These are phyloP conservation scores for Thecocarcelia acutangulata DNA, from an alignment of 2,888 invertebrate genomes.

Conservation along the genomic window DNA sequence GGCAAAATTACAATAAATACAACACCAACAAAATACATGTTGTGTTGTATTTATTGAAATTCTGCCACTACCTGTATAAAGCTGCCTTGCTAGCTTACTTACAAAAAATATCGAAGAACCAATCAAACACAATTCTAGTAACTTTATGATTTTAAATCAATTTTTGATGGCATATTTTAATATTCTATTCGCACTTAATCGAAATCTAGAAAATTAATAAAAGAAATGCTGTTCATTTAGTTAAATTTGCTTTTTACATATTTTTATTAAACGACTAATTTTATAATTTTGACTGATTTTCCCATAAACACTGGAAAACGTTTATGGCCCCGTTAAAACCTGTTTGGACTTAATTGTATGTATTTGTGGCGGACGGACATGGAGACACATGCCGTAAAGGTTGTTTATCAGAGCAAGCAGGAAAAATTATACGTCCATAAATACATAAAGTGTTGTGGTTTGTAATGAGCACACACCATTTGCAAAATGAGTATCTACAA, in stretches of 20 bases:
- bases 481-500: conserved; percentile 27
- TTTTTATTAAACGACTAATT: not conserved
- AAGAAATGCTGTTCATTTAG: too few species aligned
- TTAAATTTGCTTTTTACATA: not conserved
- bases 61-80: too few species aligned
- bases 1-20: too few species aligned
- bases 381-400: conserved; percentile 32
- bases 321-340: conserved; percentile 47
- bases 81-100: too few species aligned
- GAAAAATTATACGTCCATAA: not conserved
- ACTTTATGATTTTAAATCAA: too few species aligned
- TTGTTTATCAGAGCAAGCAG: conserved; percentile 41
- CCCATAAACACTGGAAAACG: not conserved
- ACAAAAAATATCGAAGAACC: too few species aligned
- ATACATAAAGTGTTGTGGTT: conserved; percentile 3
- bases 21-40: too few species aligned
- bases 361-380: conserved; percentile 2
- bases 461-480: conserved; percentile 35
- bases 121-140: too few species aligned
- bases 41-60: too few species aligned
- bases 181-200: too few species aligned
- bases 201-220: too few species aligned
- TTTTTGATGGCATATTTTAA: too few species aligned
- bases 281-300: not conserved
- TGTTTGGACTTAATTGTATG: conserved; percentile 33